phyloP scores from a whole-genome alignment of 2,113 vertebrate genomes.

The Platichthys flesus region DNA sequence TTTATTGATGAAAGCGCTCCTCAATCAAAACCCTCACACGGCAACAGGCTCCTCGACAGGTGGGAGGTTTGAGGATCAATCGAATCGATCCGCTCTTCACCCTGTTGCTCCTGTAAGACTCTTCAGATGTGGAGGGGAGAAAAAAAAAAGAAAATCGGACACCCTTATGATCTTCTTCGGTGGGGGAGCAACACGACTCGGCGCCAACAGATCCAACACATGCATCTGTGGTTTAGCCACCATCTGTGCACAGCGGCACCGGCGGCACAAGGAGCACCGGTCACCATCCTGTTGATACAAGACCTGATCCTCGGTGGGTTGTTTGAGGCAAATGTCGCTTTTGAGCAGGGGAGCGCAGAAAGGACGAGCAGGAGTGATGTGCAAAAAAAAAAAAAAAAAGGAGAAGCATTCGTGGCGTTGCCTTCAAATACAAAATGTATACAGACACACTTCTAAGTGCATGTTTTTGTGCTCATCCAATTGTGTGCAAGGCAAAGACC shows the following conservation, averaged over 20 bases:
- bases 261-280: conserved; percentile 32
- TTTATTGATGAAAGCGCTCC: background rate
- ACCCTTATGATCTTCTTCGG: background rate
- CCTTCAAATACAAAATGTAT: background rate
- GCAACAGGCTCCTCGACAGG: background rate
- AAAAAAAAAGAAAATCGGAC: background rate
- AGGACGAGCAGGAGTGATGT: background rate
- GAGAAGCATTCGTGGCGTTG: too few species aligned
- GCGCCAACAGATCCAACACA: conserved; percentile 52
- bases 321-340: background rate
- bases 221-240: conserved; percentile 66
- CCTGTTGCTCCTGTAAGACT: too few species aligned
- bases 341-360: background rate
- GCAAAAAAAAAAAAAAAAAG: background rate
- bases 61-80: background rate
- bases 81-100: background rate
- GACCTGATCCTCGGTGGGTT: background rate
- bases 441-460: background rate
- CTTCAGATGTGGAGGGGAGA: background rate
- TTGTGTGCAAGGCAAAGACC: conserved; percentile 22
- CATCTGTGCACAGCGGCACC: conserved; percentile 71
- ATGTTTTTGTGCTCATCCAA: conserved; percentile 13
- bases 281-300: conserved; percentile 48
- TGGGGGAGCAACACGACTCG: conserved; percentile 21
- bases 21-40: background rate